Percentiles rank a stretch among this genome's conserved stretches.
Conservation (phyloP, 2,797 vertebrate genomes). For the Limosa lapponica region DNA sequence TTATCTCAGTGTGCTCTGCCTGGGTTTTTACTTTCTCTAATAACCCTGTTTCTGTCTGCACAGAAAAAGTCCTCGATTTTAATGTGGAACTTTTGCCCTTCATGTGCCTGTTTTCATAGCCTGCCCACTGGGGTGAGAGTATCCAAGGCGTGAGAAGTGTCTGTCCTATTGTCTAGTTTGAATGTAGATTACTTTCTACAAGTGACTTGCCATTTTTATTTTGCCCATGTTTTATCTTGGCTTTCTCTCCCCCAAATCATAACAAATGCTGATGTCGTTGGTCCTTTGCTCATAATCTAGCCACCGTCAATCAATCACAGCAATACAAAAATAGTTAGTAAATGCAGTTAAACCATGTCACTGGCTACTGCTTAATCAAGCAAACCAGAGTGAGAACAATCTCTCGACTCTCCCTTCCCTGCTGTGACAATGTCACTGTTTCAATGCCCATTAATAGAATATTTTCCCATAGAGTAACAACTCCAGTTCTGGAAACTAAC, state of each 20-base stretch:
- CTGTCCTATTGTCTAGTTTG: slow-evolving; percentile 32
- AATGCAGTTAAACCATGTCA: neutral
- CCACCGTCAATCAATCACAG: neutral
- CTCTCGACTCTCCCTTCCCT: neutral
- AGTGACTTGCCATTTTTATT: slow-evolving; percentile 25
- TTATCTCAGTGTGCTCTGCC: neutral
- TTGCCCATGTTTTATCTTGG: neutral
- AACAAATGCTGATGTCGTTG: neutral
- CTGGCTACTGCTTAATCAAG: slow-evolving; percentile 9
- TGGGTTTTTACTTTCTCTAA: slow-evolving; percentile 12
- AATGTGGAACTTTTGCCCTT: neutral
- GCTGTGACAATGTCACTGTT: neutral
- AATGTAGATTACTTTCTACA: slow-evolving; percentile 50
- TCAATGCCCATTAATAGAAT: neutral
- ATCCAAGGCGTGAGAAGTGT: slow-evolving; percentile 45
- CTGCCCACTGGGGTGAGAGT: neutral
- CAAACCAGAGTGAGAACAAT: neutral
- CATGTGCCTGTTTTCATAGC: neutral
- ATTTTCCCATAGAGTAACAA: neutral
- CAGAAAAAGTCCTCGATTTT: slow-evolving; percentile 19
- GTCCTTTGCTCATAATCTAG: neutral
- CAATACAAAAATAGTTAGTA: neutral
- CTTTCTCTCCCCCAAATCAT: neutral
- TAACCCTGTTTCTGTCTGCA: slow-evolving; percentile 24
- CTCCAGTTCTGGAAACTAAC: neutral